Evolutionary conservation across 2,888 invertebrate species (phyloP).

Genomic region (Dusona sp.): DNA sequence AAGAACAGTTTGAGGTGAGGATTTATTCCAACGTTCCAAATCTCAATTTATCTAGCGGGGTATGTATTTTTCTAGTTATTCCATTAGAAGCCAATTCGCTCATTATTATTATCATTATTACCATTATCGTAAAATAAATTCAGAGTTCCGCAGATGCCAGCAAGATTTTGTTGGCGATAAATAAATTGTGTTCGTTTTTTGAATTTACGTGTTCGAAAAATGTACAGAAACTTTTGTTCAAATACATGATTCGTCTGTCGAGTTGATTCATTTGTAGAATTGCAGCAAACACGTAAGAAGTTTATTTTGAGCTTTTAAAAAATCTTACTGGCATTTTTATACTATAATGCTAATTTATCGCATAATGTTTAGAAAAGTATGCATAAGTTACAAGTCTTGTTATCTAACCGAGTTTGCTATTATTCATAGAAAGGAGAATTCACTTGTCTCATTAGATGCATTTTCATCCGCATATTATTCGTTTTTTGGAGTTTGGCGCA

Average conservation of each 20-base stretch:
- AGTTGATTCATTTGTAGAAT: no score
- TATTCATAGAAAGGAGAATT: slow-evolving; percentile 17
- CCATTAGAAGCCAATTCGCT: slow-evolving; percentile 62
- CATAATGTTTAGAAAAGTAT: slow-evolving; percentile 31
- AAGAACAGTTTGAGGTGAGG: slow-evolving; percentile 90
- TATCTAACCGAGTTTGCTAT: slow-evolving; percentile 31
- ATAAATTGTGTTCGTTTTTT: background rate
- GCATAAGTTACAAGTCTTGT: slow-evolving; percentile 38
- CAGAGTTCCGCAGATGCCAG: background rate
- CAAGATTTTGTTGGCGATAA: background rate
- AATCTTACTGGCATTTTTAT: background rate
- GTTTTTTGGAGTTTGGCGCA: background rate
- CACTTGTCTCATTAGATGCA: slow-evolving; percentile 44
- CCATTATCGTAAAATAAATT: background rate
- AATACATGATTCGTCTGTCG: background rate
- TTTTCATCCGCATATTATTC: background rate
- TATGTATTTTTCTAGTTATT: slow-evolving; percentile 53
- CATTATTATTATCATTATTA: background rate
- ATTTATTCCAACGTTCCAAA: slow-evolving; percentile 28
- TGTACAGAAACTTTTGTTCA: background rate
- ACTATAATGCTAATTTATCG: slow-evolving; percentile 11
- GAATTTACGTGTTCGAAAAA: background rate
- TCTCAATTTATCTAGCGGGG: slow-evolving; percentile 25
- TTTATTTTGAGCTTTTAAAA: background rate
- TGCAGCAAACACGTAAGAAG: no score